Evolutionary conservation across 2,113 vertebrate genomes (phyloP).

Genomic region (Ivindomyrus marchei): DNA sequence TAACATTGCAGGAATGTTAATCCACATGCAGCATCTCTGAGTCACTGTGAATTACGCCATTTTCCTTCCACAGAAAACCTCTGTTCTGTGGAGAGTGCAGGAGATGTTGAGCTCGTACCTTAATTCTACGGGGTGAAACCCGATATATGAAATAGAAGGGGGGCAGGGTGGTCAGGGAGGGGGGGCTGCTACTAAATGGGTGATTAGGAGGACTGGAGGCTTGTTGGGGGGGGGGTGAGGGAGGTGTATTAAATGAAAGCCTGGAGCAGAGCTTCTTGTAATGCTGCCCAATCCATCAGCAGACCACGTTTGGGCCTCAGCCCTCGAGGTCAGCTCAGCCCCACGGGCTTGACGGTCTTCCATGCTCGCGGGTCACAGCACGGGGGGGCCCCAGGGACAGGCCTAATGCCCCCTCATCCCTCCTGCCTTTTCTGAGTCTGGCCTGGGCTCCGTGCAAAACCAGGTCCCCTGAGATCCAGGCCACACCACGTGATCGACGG

Average conservation of each 20-base stretch:
- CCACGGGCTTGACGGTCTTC: neutral
- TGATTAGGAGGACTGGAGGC: slow-evolving; percentile 5
- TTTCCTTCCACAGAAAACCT: neutral
- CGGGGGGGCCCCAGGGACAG: neutral
- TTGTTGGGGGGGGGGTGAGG: neutral
- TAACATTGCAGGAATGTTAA: slow-evolving; percentile 13
- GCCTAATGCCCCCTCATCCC: neutral
- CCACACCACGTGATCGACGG: neutral
- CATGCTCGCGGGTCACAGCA: neutral
- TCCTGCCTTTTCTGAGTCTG: neutral
- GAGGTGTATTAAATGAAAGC: neutral
- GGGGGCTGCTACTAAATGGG: neutral
- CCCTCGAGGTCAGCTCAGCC: neutral
- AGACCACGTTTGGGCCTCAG: too few relatives aligned
- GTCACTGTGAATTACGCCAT: slow-evolving; percentile 1
- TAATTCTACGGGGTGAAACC: slow-evolving; percentile 11
- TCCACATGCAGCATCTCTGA: neutral
- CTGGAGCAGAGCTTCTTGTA: neutral
- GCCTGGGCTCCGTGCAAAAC: neutral
- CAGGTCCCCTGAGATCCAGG: neutral
- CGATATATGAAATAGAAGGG: neutral
- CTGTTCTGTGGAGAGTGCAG: neutral
- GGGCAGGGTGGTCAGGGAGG: neutral
- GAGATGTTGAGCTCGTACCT: neutral
- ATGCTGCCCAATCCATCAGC: neutral